Conservation (phyloP, 2,888 invertebrate genomes). For the Mythimna loreyi region DNA sequence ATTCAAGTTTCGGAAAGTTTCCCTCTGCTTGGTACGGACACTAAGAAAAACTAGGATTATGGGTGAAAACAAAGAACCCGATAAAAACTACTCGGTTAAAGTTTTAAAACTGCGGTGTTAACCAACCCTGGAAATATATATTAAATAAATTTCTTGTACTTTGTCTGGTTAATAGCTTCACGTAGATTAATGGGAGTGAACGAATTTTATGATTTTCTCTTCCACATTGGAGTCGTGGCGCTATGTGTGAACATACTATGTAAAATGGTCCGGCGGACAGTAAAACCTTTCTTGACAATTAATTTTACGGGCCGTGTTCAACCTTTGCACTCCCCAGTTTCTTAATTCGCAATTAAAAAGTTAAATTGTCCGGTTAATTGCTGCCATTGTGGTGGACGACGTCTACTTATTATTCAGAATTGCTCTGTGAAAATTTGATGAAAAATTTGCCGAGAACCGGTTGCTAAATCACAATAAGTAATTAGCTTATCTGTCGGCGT, state of each 20-base stretch:
- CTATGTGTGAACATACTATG: slow-evolving; percentile 39
- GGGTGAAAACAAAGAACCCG: slow-evolving; percentile 58
- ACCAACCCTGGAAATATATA: slow-evolving; percentile 47
- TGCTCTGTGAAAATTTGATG: slow-evolving; percentile 80
- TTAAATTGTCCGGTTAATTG: slow-evolving; percentile 89
- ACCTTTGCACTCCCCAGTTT: slow-evolving; percentile 84
- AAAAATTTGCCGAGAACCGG: slow-evolving; percentile 81
- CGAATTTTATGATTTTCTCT: slow-evolving; percentile 18
- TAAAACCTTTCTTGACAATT: slow-evolving; percentile 76
- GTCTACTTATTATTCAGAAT: slow-evolving; percentile 84
- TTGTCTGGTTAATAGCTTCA: slow-evolving; percentile 18
- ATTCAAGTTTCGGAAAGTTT: slow-evolving; percentile 69
- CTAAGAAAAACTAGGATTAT: slow-evolving; percentile 65
- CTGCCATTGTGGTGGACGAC: slow-evolving; percentile 85
- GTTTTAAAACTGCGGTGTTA: slow-evolving; percentile 51
- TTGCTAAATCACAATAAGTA: slow-evolving; percentile 86
- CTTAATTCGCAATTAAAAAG: slow-evolving; percentile 89
- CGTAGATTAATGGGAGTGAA: slow-evolving; percentile 14
- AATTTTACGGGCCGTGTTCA: slow-evolving; percentile 79
- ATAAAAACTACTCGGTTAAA: slow-evolving; percentile 53
- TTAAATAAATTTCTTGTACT: slow-evolving; percentile 28
- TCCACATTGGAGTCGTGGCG: slow-evolving; percentile 3
- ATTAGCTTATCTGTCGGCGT: slow-evolving; percentile 88
- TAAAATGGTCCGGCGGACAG: slow-evolving; percentile 35
- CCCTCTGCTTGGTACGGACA: slow-evolving; percentile 62